Percentiles rank a stretch among this genome's conserved stretches.
These are phyloP conservation scores for Lordiphosa andalusiaca DNA, from an alignment of 2,888 invertebrate genomes.

Conservation along the genomic window DNA sequence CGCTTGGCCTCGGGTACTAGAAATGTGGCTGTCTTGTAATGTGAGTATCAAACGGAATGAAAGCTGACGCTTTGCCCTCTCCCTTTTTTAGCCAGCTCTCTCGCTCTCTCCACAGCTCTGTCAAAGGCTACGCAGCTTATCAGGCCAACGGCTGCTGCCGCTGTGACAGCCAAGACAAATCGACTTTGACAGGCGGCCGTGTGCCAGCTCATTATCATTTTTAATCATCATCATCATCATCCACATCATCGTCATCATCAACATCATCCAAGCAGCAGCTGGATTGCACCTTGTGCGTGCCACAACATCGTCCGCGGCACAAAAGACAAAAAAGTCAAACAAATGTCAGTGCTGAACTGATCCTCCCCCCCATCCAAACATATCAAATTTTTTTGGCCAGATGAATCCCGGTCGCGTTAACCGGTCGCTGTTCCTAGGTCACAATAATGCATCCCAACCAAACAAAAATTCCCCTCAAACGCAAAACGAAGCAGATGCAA, in stretches of 20 bases:
- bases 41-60: too few species aligned
- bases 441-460: background rate
- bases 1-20: too few species aligned
- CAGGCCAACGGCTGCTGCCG: slow-evolving; percentile 35
- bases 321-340: slow-evolving; percentile 30
- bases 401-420: too few species aligned
- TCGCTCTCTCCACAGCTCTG: background rate
- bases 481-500: slow-evolving; percentile 30
- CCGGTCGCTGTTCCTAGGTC: too few species aligned
- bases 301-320: slow-evolving; percentile 28
- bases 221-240: slow-evolving; percentile 6
- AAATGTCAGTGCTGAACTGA: slow-evolving; percentile 22
- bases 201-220: slow-evolving; percentile 34
- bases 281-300: slow-evolving; percentile 43
- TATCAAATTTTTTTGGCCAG: too few species aligned
- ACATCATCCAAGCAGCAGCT: slow-evolving; percentile 29
- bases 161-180: slow-evolving; percentile 53
- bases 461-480: background rate
- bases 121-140: slow-evolving; percentile 38
- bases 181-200: slow-evolving; percentile 63
- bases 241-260: slow-evolving; percentile 11
- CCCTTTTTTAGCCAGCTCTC: too few species aligned
- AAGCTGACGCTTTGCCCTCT: background rate
- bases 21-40: too few species aligned
- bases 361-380: too few species aligned